These are phyloP conservation scores for Drosophila trapezifrons DNA, from an alignment of 1,140 invertebrate genomes.

Conservation along the genomic window DNA sequence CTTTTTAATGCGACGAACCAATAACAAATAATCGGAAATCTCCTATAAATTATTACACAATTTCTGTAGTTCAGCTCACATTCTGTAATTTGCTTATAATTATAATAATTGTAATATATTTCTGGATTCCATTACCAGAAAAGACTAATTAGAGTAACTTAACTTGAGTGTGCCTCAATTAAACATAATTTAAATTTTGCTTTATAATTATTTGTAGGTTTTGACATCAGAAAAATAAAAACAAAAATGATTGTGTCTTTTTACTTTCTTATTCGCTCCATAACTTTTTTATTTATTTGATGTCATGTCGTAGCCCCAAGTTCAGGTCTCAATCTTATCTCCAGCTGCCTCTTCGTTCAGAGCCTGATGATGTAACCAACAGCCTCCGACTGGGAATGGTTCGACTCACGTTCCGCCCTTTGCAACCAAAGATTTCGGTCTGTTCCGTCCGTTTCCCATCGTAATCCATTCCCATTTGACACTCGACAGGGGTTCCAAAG, in stretches of 20 bases:
- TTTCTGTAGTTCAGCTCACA: neutral
- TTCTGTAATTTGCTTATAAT: conserved; percentile 2
- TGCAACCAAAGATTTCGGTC: conserved; percentile 16
- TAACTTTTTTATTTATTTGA: neutral
- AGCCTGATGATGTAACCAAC: conserved; percentile 58
- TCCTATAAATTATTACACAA: neutral
- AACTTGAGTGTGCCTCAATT: neutral
- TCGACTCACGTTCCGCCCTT: conserved; percentile 27
- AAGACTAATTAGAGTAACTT: neutral
- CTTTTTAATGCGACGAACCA: conserved; percentile 6
- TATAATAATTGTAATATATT: neutral
- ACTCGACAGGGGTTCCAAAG: neutral
- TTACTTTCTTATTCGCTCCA: too few relatives aligned
- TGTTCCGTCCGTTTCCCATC: conserved; percentile 38
- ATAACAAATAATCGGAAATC: conserved; percentile 4
- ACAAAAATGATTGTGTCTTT: too few relatives aligned
- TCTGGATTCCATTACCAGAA: neutral
- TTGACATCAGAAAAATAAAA: too few relatives aligned
- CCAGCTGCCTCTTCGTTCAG: neutral
- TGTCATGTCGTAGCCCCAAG: neutral
- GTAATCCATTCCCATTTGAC: conserved; percentile 5
- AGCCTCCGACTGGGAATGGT: conserved; percentile 26
- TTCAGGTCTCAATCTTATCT: conserved; percentile 1
- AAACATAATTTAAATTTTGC: neutral
- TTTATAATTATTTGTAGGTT: too few relatives aligned